These are phyloP conservation scores for Hypselothyrea guttata DNA, from an alignment of 2,888 invertebrate species.

Conservation along the genomic window DNA sequence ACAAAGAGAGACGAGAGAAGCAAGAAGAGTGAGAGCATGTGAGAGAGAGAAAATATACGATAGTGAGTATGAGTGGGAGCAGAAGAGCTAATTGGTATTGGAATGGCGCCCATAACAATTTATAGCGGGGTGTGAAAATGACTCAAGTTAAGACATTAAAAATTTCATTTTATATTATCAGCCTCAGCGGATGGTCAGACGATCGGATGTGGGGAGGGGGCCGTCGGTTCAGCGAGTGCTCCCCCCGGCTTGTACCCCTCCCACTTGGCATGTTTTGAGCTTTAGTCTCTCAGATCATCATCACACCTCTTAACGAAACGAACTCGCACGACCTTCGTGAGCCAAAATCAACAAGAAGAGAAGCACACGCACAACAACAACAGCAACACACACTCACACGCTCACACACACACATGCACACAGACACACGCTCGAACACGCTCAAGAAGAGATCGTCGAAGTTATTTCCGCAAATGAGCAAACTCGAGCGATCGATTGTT, in stretches of 20 bases:
- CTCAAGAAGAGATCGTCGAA: constrained; percentile 52
- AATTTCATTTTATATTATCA: constrained; percentile 37
- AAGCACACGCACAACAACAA: constrained; percentile 39
- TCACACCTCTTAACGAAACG: constrained; percentile 74
- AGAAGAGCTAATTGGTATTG: constrained; percentile 42
- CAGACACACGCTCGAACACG: not conserved
- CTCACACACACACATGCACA: not conserved
- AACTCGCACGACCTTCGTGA: constrained; percentile 76
- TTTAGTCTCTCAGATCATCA: constrained; percentile 46
- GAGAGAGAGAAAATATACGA: no score
- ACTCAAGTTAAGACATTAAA: constrained; percentile 65
- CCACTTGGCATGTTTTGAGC: not conserved
- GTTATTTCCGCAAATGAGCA: constrained; percentile 79
- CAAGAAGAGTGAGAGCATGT: no score
- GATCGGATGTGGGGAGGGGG: constrained; percentile 2
- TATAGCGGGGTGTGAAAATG: constrained; percentile 72
- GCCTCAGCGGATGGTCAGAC: constrained; percentile 1
- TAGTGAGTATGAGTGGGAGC: constrained; percentile 8
- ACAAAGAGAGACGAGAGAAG: constrained; percentile 50
- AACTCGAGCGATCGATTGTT: constrained; percentile 60
- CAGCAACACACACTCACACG: not conserved
- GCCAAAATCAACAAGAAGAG: constrained; percentile 42
- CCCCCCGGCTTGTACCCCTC: not conserved
- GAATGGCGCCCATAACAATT: constrained; percentile 54
- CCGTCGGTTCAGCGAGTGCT: not conserved